Evolutionary conservation across 2,797 vertebrate genomes (phyloP), one percentile per base, ranked within the genome.

Genomic region (Heterohyrax brucei): DNA sequence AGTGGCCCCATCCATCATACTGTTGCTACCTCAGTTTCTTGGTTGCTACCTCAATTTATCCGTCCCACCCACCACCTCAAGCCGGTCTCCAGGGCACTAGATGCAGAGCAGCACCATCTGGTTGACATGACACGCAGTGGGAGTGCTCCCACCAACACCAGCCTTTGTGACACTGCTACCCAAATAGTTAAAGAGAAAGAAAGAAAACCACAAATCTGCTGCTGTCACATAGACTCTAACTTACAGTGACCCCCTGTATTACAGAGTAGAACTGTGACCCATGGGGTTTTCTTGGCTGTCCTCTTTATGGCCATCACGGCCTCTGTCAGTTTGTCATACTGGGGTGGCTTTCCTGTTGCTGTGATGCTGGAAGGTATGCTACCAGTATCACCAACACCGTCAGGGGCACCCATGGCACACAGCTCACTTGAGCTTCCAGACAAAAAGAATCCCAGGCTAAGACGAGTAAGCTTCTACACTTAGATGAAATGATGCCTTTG

Each of bases 71-170:
- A 64, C 80, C 77, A 50, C 79, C 18, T 2, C 7, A 46, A 77
- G 70, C 82, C 44, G 50, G 70, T 53, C 66, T 14, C 28, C 88
- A 3, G 5, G 18, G 8, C 28, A 21, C 48, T 9, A 18, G n/a
- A 88, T 86, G 73, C 59, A 94, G 94, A 86, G 92, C 82, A 72
- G n/a, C 44, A 82, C 62, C 39, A 66, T 80, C 86, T 89, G 94
- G 92, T 66, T 90, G 39, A 83, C 75, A 39, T 1, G 56, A 80
- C 46, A 87, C 53, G 30, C n/a, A 19, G 22, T n/a, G 50, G 81
- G 68, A 76, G 44, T 26, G 66, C 44, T 61, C 62, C 66, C 30
- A 59, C 66, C 3, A 12, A 80, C 78, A 46, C 21, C 2, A 66
- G 66, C 28, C 9, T 86, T 72, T 80, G 39, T 56, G 33, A 78